Percentiles rank a stretch among this genome's conserved stretches.
These are phyloP conservation scores for Drosophila formosana DNA, from an alignment of 2,888 invertebrate genomes.

Conservation along the genomic window DNA sequence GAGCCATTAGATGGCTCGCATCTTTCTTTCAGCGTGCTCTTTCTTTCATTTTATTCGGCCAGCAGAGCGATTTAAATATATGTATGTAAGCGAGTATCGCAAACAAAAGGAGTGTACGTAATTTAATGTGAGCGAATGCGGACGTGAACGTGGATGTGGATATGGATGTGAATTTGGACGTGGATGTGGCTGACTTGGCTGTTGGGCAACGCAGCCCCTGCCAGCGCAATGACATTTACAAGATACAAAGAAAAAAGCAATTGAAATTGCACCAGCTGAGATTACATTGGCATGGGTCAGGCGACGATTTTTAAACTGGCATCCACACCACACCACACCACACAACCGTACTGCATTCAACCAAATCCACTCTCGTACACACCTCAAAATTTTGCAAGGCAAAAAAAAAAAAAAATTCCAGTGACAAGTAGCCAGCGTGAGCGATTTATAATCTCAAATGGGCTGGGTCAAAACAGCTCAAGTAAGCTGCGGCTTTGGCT, in stretches of 20 bases:
- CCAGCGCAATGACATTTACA: constrained; percentile 69
- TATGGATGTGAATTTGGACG: constrained; percentile 38
- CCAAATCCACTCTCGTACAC: constrained; percentile 49
- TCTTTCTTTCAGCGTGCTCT: constrained; percentile 47
- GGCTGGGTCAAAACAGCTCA: constrained; percentile 41
- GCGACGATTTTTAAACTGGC: constrained; percentile 37
- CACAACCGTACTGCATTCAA: background rate
- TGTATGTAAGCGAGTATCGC: constrained; percentile 30
- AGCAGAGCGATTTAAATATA: constrained; percentile 69
- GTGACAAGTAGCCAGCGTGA: constrained; percentile 69
- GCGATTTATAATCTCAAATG: constrained; percentile 44
- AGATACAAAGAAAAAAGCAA: constrained; percentile 55
- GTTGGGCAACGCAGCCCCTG: constrained; percentile 60
- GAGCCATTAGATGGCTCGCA: constrained; percentile 77
- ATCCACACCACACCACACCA: background rate
- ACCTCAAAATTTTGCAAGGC: constrained; percentile 58
- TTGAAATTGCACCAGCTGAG: constrained; percentile 54
- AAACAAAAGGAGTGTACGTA: constrained; percentile 58
- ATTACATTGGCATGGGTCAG: constrained; percentile 69
- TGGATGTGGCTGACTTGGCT: constrained; percentile 44
- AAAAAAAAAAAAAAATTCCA: constrained; percentile 35
- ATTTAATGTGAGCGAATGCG: too few relatives aligned
- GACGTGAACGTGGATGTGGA: constrained; percentile 65
- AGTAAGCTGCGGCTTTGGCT: constrained; percentile 22
- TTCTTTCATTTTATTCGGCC: constrained; percentile 27